Base-by-base conservation (phyloP, 2,888 invertebrate genomes). In the Campoplex capitator region DNA sequence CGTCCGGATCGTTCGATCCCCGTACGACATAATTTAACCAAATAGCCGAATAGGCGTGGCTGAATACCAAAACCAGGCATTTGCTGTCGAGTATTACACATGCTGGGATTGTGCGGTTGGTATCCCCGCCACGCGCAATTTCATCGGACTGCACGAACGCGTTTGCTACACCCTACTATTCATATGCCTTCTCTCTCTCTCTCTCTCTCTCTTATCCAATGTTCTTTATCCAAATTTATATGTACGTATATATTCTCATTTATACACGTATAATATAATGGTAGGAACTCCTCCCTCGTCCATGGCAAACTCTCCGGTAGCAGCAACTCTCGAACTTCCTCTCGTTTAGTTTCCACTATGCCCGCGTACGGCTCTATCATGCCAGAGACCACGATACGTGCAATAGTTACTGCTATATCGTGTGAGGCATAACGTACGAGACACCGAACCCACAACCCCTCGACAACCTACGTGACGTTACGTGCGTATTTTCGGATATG, bases 31-130 rank as follows among this genome's bases (percentile, higher is more conserved):
- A 89, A 89, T 89, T 89, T 88, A 89, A 74, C 87, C 82, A 88
- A 90, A 89, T 90, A 89, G 88, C 87, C 85, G 87, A 83, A 87
- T 85, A 88, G 89, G 86, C 89, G 88, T 81, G 87, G 83, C 77
- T 85, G 86, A 88, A 89, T 89, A 87, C 87, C 88, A 35, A 85
- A 89, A 87, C 87, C 85, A 83, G 83, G 70, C 45, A 81, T 87
- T 86, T 51, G 77, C 84, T 78, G 16, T 62, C 84, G 84, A 77
- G 88, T 87, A 89, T 88, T 88, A 87, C 86, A 88, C 88, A 89
- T 88, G 87, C 86, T 85, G 79, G 75, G 67, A 85, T 83, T 86
- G 82, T 79, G 88, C 84, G 83, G 84, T 88, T 74, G 79, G 76
- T 84, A 89, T 86, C 79, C 78, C 76, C 81, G 87, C 86, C 88